Conservation (phyloP, 2,888 invertebrate species). For the Sphaerophoria taeniata region DNA sequence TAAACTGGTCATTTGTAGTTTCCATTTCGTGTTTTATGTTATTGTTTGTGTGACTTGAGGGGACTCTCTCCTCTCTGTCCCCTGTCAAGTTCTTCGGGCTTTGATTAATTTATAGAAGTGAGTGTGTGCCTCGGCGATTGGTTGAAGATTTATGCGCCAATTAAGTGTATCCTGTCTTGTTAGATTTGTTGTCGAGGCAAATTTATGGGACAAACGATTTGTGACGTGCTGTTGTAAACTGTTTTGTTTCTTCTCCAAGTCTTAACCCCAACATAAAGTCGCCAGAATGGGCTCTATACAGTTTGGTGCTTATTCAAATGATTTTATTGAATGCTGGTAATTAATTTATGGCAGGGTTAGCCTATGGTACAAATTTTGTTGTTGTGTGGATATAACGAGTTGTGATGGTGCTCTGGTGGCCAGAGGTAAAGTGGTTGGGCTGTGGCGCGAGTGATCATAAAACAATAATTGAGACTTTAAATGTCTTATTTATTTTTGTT, state of each 20-base stretch:
- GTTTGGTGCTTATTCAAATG: slow-evolving; percentile 67
- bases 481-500: slow-evolving; percentile 14
- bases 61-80: slow-evolving; percentile 46
- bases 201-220: slow-evolving; percentile 74
- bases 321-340: slow-evolving; percentile 70
- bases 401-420: background rate
- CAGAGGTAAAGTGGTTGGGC: slow-evolving; percentile 16
- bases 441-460: slow-evolving; percentile 55
- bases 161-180: slow-evolving; percentile 75
- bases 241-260: slow-evolving; percentile 61
- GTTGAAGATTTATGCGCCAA: slow-evolving; percentile 74
- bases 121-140: slow-evolving; percentile 70
- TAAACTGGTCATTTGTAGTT: slow-evolving; percentile 39
- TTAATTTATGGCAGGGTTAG: slow-evolving; percentile 74
- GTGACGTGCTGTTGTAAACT: slow-evolving; percentile 74
- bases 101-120: slow-evolving; percentile 73
- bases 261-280: too few relatives aligned
- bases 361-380: slow-evolving; percentile 19
- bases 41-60: slow-evolving; percentile 23
- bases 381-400: background rate
- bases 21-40: slow-evolving; percentile 45
- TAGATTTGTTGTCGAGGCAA: slow-evolving; percentile 73
- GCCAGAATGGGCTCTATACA: slow-evolving; percentile 2
- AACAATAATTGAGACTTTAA: slow-evolving; percentile 69
- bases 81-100: slow-evolving; percentile 36